Percentiles rank a stretch among this genome's conserved stretches.
Conservation (phyloP, 2,113 vertebrate genomes). For the Brachyhypopomus occidentalis region DNA sequence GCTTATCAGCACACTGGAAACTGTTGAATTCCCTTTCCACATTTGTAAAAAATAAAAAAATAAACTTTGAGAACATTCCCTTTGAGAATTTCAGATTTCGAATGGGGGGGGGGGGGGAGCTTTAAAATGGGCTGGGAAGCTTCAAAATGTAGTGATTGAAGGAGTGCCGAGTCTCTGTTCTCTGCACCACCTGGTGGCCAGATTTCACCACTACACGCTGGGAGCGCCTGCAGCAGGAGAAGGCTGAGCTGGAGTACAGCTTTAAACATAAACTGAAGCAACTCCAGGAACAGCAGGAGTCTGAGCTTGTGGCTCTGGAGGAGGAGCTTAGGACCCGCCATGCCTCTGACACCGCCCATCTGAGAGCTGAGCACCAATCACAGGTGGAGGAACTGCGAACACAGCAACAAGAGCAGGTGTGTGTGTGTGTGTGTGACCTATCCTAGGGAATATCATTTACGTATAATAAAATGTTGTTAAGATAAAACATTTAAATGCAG, state of each 20-base stretch:
- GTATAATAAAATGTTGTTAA: too few species aligned
- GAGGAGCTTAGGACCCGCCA: constrained; percentile 81
- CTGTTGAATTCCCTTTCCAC: neutral
- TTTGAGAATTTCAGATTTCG: too few species aligned
- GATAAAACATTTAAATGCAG: too few species aligned
- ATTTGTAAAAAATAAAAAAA: neutral
- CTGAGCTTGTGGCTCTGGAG: constrained; percentile 81
- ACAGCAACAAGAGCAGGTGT: constrained; percentile 78
- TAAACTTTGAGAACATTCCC: too few species aligned
- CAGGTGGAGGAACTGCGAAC: constrained; percentile 81
- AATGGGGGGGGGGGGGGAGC: too few species aligned
- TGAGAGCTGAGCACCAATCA: constrained; percentile 84
- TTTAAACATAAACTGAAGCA: constrained; percentile 81
- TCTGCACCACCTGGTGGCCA: constrained; percentile 51
- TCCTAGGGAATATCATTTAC: neutral
- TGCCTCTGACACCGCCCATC: constrained; percentile 67
- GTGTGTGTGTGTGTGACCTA: neutral
- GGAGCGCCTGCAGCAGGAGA: constrained; percentile 85
- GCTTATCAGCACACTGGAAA: neutral
- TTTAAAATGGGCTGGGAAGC: too few species aligned
- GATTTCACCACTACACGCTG: constrained; percentile 77
- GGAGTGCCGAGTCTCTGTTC: neutral
- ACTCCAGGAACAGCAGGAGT: constrained; percentile 82
- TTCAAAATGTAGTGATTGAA: neutral
- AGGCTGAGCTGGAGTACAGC: constrained; percentile 81